A percentile compares a stretch with the other conserved stretches of the same genome.
Conservation (phyloP, 2,888 invertebrate genomes). For the Zygogramma bicolorata region DNA sequence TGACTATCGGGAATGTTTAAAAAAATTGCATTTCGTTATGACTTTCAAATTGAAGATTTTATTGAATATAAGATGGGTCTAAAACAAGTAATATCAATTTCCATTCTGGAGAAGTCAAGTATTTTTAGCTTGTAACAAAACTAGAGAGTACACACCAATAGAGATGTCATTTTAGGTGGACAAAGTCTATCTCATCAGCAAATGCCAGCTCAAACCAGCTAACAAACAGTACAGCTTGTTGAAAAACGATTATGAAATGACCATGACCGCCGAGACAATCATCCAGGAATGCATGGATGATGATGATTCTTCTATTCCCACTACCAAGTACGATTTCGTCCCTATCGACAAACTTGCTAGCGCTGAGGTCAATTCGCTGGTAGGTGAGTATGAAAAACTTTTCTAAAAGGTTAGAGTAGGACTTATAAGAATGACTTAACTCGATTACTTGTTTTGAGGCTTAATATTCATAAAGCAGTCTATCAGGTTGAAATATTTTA, state of each 20-base stretch:
- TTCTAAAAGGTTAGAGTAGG: no score
- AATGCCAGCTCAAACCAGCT: conserved; percentile 89
- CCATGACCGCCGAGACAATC: conserved; percentile 77
- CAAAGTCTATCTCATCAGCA: conserved; percentile 89
- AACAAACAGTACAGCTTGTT: conserved; percentile 89
- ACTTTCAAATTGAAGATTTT: no score
- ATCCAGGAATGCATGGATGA: conserved; percentile 66
- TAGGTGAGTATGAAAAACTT: conserved; percentile 73
- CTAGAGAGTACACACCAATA: no score
- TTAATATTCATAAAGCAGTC: no score
- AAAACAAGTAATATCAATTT: no score
- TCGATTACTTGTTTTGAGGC: no score
- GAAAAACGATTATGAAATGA: conserved; percentile 97
- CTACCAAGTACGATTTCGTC: conserved; percentile 81
- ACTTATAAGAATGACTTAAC: no score
- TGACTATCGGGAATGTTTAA: no score
- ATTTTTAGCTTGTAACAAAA: no score
- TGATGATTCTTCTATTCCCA: conserved; percentile 74
- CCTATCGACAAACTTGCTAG: conserved; percentile 80
- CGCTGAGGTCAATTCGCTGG: conserved; percentile 74
- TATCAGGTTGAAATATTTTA: not conserved
- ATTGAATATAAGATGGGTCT: no score
- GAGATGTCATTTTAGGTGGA: conserved; percentile 69
- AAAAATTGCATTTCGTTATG: no score
- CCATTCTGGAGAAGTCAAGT: no score